These are phyloP conservation scores for Umimayanthus kanabou DNA, from an alignment of 92 coral and sea anemone genomes.

Conservation along the genomic window DNA sequence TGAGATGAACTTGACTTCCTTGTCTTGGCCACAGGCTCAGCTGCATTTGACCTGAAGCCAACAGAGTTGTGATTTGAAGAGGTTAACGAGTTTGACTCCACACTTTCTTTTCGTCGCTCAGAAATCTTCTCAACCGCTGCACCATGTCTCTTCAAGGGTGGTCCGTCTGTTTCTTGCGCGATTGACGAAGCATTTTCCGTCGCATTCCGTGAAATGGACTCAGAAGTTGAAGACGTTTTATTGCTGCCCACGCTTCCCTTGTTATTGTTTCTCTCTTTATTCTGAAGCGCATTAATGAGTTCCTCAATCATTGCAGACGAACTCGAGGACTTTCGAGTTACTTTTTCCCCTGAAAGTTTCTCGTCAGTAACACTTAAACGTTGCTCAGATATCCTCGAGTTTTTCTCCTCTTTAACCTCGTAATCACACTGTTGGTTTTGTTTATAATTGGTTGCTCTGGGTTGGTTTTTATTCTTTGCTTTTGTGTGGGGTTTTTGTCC, in stretches of 20 bases:
- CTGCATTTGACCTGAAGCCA: neutral
- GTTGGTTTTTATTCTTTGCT: constrained; percentile 24
- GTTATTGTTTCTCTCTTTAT: constrained; percentile 25
- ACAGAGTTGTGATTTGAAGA: neutral
- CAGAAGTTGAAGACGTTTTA: neutral
- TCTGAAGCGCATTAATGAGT: constrained; percentile 58
- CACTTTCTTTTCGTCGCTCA: neutral
- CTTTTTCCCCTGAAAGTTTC: constrained; percentile 55
- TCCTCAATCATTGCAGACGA: constrained; percentile 55
- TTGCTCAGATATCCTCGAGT: neutral
- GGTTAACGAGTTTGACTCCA: neutral
- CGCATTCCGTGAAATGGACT: neutral
- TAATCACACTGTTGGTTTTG: constrained; percentile 32
- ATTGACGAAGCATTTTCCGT: neutral
- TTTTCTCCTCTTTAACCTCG: neutral
- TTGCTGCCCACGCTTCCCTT: neutral
- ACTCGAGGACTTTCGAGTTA: constrained; percentile 6
- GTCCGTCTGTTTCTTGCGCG: neutral
- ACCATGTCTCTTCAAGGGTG: neutral
- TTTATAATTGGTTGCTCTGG: constrained; percentile 33
- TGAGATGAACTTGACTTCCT: neutral
- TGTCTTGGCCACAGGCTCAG: neutral
- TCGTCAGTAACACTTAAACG: neutral
- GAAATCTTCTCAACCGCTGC: neutral
- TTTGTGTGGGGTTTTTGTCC: constrained; percentile 21